Evolutionary conservation across 2,113 vertebrate species (phyloP).

Genomic region (Anhinga anhinga): DNA sequence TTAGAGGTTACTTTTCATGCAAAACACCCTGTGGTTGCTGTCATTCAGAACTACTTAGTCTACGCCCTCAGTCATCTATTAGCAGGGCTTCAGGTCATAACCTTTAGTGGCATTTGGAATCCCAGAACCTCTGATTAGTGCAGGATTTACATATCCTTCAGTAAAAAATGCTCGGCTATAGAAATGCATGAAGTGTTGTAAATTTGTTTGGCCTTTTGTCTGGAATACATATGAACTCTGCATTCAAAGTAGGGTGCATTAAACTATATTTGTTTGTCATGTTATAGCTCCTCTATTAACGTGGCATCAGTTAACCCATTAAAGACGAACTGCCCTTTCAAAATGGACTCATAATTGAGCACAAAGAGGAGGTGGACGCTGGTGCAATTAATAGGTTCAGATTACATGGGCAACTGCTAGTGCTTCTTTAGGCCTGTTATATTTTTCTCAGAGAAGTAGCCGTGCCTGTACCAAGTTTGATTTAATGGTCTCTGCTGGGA

Average conservation of each 20-base stretch:
- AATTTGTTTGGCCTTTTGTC: constrained; percentile 94
- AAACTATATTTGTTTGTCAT: constrained; percentile 62
- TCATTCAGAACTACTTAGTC: constrained; percentile 82
- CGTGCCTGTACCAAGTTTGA: constrained; percentile 3
- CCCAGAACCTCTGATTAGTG: constrained; percentile 93
- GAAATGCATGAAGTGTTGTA: constrained; percentile 88
- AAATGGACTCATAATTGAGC: constrained; percentile 34
- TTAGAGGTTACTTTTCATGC: constrained; percentile 92
- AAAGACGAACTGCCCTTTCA: constrained; percentile 31
- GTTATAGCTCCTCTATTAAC: constrained; percentile 56
- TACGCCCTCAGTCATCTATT: constrained; percentile 83
- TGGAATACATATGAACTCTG: constrained; percentile 76
- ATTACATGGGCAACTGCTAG: neutral
- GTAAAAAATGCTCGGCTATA: constrained; percentile 81
- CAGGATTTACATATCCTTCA: constrained; percentile 93
- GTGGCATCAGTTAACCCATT: constrained; percentile 71
- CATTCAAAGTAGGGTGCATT: constrained; percentile 72
- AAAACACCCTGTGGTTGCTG: constrained; percentile 89
- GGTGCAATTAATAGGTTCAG: constrained; percentile 57
- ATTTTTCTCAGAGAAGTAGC: constrained; percentile 39
- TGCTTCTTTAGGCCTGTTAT: constrained; percentile 30
- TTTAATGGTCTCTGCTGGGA: constrained; percentile 50
- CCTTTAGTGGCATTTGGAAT: constrained; percentile 92
- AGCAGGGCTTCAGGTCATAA: constrained; percentile 89
- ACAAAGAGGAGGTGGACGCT: neutral